These are phyloP conservation scores for Eulemur coronatus DNA, from an alignment of 2,797 vertebrate genomes.

Conservation along the genomic window DNA sequence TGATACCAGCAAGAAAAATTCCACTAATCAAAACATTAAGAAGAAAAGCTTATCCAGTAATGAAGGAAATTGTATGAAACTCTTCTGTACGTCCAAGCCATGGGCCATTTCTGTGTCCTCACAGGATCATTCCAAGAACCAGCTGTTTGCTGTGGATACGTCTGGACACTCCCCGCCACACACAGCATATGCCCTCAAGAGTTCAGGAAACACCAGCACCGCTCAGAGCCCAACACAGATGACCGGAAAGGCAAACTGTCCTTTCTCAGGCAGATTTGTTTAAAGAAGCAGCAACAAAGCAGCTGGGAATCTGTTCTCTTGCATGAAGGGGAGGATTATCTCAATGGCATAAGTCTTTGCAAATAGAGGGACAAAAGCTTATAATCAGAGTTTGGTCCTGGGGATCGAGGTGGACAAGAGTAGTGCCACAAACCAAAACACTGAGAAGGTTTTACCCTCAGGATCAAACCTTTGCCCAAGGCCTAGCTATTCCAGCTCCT, in stretches of 20 bases:
- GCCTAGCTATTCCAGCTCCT: conserved; percentile 92
- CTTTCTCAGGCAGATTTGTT: conserved; percentile 49
- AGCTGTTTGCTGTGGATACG: conserved; percentile 53
- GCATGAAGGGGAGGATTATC: conserved; percentile 77
- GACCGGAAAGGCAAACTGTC: conserved; percentile 70
- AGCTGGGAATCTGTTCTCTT: conserved; percentile 88
- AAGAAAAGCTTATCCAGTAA: conserved; percentile 79
- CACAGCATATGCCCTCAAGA: conserved; percentile 71
- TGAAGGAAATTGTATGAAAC: conserved; percentile 83
- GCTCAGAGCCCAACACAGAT: conserved; percentile 90
- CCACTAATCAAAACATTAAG: conserved; percentile 70
- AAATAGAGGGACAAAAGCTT: conserved; percentile 86
- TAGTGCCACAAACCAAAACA: conserved; percentile 58
- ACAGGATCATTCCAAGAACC: conserved; percentile 48
- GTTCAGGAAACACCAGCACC: conserved; percentile 87
- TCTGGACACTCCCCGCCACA: conserved; percentile 73
- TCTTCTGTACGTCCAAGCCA: conserved; percentile 85
- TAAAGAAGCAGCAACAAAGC: conserved; percentile 84
- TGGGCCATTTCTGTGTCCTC: conserved; percentile 84
- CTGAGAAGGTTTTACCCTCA: conserved; percentile 85
- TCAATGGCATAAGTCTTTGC: conserved; percentile 82
- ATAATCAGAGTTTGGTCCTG: conserved; percentile 82
- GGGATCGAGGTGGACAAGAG: conserved; percentile 79
- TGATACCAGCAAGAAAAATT: conserved; percentile 71
- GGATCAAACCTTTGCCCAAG: conserved; percentile 86